These are phyloP conservation scores for Aplidium turbinatum DNA, from an alignment of 23 tunicate species.

Conservation along the genomic window DNA sequence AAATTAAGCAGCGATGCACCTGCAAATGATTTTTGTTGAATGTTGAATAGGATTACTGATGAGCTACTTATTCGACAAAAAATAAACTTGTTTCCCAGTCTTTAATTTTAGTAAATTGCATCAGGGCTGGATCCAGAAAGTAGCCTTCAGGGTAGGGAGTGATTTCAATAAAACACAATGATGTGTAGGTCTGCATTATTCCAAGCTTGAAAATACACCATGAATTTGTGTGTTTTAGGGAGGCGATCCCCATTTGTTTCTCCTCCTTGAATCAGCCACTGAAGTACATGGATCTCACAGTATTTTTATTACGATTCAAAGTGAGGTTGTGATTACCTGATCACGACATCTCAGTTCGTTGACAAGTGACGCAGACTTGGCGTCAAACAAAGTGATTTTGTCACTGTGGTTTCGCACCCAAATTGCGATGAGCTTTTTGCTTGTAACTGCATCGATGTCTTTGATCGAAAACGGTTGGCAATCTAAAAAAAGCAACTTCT, in stretches of 20 bases:
- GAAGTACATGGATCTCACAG: too few species aligned
- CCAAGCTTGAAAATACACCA: too few species aligned
- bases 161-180: too few species aligned
- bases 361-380: constrained; percentile 11
- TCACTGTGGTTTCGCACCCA: constrained; percentile 1
- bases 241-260: too few species aligned
- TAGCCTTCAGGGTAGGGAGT: too few species aligned
- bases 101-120: not conserved
- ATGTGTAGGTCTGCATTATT: too few species aligned
- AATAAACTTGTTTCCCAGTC: not conserved
- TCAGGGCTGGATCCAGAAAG: too few species aligned
- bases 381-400: constrained; percentile 2
- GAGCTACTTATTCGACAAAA: not conserved
- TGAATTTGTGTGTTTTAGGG: too few species aligned
- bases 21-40: too few species aligned
- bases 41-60: not conserved
- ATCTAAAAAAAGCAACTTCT: too few species aligned
- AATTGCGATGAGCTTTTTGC: not conserved
- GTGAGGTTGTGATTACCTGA: constrained; percentile 1
- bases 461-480: not conserved
- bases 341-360: not conserved
- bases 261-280: too few species aligned
- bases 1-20: constrained; percentile 18
- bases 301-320: too few species aligned
- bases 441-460: not conserved